These are phyloP conservation scores for Limanda limanda DNA, from an alignment of 2,113 vertebrate genomes.

Conservation along the genomic window DNA sequence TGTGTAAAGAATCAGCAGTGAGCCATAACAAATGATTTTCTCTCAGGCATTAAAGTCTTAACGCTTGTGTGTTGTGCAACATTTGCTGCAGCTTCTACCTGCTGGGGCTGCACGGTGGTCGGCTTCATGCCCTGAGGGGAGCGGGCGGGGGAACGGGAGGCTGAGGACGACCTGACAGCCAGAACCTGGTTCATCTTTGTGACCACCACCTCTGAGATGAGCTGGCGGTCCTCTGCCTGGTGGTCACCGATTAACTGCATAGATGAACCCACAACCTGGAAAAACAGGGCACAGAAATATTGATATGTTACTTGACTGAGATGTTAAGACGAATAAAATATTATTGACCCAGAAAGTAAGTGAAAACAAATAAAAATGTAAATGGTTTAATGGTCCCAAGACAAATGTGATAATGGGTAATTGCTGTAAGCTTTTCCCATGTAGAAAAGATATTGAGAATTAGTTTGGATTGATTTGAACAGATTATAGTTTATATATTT, in stretches of 20 bases:
- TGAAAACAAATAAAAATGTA: no score
- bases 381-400: background rate
- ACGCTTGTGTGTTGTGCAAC: background rate
- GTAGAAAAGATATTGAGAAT: no score
- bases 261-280: conserved; percentile 94
- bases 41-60: background rate
- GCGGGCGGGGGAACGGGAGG: conserved; percentile 79
- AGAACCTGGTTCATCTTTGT: conserved; percentile 91
- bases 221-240: conserved; percentile 93
- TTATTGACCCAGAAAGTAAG: no score
- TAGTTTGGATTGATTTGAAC: no score
- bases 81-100: conserved; percentile 80
- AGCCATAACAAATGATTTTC: background rate
- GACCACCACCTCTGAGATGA: conserved; percentile 92
- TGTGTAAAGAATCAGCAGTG: no score
- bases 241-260: conserved; percentile 98
- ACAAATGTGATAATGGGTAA: background rate
- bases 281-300: background rate
- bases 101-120: conserved; percentile 90
- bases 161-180: conserved; percentile 75
- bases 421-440: background rate
- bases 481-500: no score
- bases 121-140: conserved; percentile 88
- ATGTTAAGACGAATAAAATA: no score
- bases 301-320: no score